phyloP scores from a whole-genome alignment of 1,140 invertebrate genomes.

The Helicoverpa armigera region DNA sequence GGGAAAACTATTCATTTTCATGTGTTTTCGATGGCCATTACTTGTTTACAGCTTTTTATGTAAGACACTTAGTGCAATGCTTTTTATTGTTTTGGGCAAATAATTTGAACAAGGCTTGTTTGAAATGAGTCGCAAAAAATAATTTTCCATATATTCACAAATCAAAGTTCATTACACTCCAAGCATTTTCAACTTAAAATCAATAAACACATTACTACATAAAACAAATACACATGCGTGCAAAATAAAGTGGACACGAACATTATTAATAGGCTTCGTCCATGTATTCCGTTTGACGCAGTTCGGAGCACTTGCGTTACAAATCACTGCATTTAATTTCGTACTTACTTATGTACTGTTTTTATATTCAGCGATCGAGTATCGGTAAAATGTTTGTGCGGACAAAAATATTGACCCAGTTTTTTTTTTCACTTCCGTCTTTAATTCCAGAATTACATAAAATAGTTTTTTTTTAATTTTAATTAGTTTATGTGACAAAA shows the following conservation, averaged over 20 bases:
- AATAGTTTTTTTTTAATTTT: too few species aligned
- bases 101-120: too few species aligned
- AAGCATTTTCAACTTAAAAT: too few species aligned
- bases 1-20: too few species aligned
- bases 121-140: too few species aligned
- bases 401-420: constrained; percentile 13
- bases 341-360: constrained; percentile 11
- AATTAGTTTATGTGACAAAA: too few species aligned
- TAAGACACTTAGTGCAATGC: too few species aligned
- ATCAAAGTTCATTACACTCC: neutral
- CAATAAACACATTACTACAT: neutral
- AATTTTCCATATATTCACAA: neutral
- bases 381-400: neutral
- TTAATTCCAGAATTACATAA: too few species aligned
- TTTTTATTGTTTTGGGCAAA: too few species aligned
- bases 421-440: too few species aligned
- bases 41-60: too few species aligned
- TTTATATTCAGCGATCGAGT: neutral
- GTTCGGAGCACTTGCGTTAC: constrained; percentile 12
- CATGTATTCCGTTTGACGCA: constrained; percentile 28
- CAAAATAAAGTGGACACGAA: neutral
- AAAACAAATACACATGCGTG: neutral
- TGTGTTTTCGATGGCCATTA: too few species aligned
- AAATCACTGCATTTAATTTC: constrained; percentile 27
- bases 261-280: constrained; percentile 2